A percentile compares a stretch with the other conserved stretches of the same genome.
Conservation (phyloP, 2,113 vertebrate genomes). For the Peromyscus polionotus region DNA sequence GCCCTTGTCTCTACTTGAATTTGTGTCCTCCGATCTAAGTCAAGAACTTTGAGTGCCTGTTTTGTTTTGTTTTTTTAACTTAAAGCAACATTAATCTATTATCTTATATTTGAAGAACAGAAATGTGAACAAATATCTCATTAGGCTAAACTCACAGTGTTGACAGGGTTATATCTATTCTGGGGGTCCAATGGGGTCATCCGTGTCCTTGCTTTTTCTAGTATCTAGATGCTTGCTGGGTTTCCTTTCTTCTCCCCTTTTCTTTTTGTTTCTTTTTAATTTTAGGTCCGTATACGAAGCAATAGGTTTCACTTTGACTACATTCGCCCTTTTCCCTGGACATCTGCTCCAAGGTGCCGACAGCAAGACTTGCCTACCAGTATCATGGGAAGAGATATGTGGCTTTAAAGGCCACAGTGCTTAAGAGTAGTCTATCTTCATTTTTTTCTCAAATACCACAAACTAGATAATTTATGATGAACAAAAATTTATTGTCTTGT, state of each 20-base stretch:
- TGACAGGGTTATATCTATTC: background rate
- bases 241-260: background rate
- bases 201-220: too few relatives aligned
- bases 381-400: background rate
- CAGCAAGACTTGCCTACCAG: background rate
- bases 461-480: background rate
- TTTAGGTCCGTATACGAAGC: background rate
- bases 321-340: background rate
- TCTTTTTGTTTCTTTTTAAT: background rate
- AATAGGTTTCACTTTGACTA: background rate
- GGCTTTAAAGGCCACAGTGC: background rate
- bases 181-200: too few relatives aligned
- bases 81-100: background rate
- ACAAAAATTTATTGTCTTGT: background rate
- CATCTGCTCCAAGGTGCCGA: background rate
- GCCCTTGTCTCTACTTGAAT: background rate
- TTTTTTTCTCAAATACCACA: background rate
- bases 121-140: background rate
- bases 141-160: background rate
- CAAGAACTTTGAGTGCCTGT: background rate
- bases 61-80: background rate
- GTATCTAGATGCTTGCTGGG: background rate
- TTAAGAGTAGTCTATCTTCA: background rate
- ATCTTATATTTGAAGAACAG: background rate
- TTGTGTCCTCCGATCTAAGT: background rate